Conservation (phyloP, 1,140 invertebrate genomes). For the Gonioctena quinquepunctata region DNA sequence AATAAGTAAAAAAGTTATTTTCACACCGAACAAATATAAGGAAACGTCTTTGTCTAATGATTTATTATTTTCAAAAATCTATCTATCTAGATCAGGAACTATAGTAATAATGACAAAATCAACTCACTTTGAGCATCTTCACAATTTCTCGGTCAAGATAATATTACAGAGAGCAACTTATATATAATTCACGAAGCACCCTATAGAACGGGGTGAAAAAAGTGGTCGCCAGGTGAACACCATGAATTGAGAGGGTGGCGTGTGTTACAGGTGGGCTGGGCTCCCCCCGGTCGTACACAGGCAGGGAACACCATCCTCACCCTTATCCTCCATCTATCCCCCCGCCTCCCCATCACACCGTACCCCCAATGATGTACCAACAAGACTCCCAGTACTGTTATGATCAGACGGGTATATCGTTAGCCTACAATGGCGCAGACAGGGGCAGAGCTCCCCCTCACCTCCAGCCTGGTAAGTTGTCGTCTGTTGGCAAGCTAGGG, state of each 20-base stretch:
- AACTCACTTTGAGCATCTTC: too few species aligned
- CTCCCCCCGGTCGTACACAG: slow-evolving; percentile 58
- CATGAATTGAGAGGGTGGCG: slow-evolving; percentile 44
- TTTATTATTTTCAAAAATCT: too few species aligned
- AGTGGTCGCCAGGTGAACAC: background rate
- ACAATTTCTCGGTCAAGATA: too few species aligned
- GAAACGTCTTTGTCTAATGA: too few species aligned
- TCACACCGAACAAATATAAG: too few species aligned
- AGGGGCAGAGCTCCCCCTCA: slow-evolving; percentile 60
- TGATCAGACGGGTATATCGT: slow-evolving; percentile 62
- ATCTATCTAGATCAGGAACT: too few species aligned
- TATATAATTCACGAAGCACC: background rate
- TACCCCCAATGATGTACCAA: slow-evolving; percentile 59
- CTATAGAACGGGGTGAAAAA: slow-evolving; percentile 4
- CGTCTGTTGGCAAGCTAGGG: slow-evolving; percentile 32
- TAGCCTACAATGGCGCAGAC: slow-evolving; percentile 60
- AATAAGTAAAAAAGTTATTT: too few species aligned
- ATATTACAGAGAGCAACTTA: background rate
- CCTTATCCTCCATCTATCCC: slow-evolving; percentile 51
- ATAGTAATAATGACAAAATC: too few species aligned
- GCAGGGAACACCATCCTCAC: slow-evolving; percentile 58
- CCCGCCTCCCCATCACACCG: slow-evolving; percentile 50
- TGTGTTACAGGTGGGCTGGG: slow-evolving; percentile 64
- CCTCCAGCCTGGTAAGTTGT: slow-evolving; percentile 65
- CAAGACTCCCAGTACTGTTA: slow-evolving; percentile 64